These are phyloP conservation scores for Cyanoderma ruficeps DNA, from an alignment of 2,113 vertebrate species.

Conservation along the genomic window DNA sequence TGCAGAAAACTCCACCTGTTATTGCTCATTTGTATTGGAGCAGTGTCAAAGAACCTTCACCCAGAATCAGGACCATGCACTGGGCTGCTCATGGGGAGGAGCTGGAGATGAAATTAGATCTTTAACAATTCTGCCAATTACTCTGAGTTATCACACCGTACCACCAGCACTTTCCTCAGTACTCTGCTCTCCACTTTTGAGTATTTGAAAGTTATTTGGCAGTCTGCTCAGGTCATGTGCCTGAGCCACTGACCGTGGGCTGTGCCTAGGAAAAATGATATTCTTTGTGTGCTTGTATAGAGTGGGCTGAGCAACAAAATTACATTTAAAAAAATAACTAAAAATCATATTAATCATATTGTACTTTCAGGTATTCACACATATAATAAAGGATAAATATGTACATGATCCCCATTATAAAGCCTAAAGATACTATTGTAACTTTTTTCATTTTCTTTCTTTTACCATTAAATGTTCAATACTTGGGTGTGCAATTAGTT, in stretches of 20 bases:
- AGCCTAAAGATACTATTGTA: neutral
- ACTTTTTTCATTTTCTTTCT: neutral
- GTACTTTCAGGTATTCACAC: neutral
- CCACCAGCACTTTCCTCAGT: neutral
- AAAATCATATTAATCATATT: neutral
- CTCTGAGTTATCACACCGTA: neutral
- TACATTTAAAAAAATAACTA: neutral
- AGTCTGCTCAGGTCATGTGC: neutral
- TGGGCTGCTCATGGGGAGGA: neutral
- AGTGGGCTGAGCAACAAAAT: neutral
- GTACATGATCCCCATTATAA: accelerated
- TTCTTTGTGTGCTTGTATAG: neutral
- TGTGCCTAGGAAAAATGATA: neutral
- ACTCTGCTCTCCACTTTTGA: neutral
- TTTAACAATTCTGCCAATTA: neutral
- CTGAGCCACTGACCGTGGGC: neutral
- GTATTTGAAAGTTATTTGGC: neutral
- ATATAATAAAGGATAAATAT: neutral
- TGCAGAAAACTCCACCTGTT: neutral
- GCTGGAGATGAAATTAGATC: neutral
- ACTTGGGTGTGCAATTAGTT: neutral
- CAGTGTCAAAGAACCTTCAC: neutral
- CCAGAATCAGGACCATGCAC: neutral
- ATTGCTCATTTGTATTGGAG: neutral
- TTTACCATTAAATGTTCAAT: neutral